Evolutionary conservation across 2,888 invertebrate genomes (phyloP), one percentile per base, ranked within the genome.

Genomic region (Idaea biselata): DNA sequence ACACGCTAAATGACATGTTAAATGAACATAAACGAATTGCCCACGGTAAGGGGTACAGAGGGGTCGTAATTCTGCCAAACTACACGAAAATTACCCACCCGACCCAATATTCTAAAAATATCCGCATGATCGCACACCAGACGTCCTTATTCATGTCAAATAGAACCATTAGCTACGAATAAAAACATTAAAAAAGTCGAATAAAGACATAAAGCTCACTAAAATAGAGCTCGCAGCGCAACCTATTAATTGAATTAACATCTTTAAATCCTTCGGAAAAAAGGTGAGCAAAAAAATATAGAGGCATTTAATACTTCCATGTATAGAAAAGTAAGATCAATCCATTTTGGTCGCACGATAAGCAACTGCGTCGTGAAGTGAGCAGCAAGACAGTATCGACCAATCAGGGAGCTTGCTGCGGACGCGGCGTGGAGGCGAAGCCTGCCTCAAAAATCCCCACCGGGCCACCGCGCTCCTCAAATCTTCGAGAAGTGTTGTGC

Each of bases 401-500:
- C 91, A 91, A 91, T 90, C 79, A 78, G 69, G 76, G 79, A 61
- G 68, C 81, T 65, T 68, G 71, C 60, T 71, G 62, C 74, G 69
- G 69, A 70, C 80, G 77, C 76, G 68, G 81, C 82, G 91, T 89
- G 91, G 91, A 91, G 91, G 91, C 91, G 91, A 87, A 66, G 77
- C 74, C 76, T 69, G 79, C 88, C 84, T 90, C 89, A 91, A 91
- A 91, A 90, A 83, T 84, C 91, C 88, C 86, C 87, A 81, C 88
- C 83, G 84, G 67, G 72, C 70, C 69, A 73, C 69, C 65, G 66
- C 73, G 71, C 74, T 76, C 87, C 79, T 88, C 90, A 91, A 83
- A 88, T 84, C 89, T 82, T 68, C 87, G 85, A 89, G 88, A 76
- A 76, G 88, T 87, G 91, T 82, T 75, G 87, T 84, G 85, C 81